Base-by-base conservation (phyloP, 2,888 invertebrate species). In the Trimorus sp. region DNA sequence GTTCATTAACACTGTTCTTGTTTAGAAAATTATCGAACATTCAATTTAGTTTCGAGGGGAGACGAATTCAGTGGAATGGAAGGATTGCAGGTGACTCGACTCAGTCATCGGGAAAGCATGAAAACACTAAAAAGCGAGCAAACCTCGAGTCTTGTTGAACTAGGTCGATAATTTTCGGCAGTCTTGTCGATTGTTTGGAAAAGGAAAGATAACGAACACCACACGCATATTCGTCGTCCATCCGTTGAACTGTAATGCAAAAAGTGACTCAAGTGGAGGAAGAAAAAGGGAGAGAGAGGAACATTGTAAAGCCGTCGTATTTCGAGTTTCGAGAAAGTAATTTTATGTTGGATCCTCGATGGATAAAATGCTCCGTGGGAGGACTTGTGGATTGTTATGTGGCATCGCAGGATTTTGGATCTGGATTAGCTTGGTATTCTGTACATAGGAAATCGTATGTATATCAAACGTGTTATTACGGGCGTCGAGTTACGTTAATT, bases 211-310 rank as follows among this genome's bases (percentile, higher is more conserved):
- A 37, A 36, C 8, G 45, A 73, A 80, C 66, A 56, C 62, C 65
- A 60, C 70, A 83, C 80, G 83, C 83, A 83, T 83, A 79, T 83
- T 83, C 83, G 78, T 83, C 83, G 83, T 83, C 83, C 83, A 83
- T 83, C 79, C 83, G 83, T 83, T 79, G 81, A 81, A 83, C 81
- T 81, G 78, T 83, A 74, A 79, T 26, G 26, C 70, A 76, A 77
- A 77, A 78, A 83, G 80, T 78, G 80, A 78, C 56, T 83, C 78
- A 71, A 74, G 74, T 80, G 78, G 75, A 73, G 60, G 63, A 16
- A 79, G 60, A 36, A 36, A 56, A 58, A 82, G 77, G 77, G 83
- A 36, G 37, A 56, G 65, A 82, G 77, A 82, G 83, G 79, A 80
- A 80, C 80, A 78, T 79, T 77, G 80, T 83, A 80, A 78, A 77